These are phyloP conservation scores for Plebejus anna DNA, from an alignment of 2,888 invertebrate species.

Conservation along the genomic window DNA sequence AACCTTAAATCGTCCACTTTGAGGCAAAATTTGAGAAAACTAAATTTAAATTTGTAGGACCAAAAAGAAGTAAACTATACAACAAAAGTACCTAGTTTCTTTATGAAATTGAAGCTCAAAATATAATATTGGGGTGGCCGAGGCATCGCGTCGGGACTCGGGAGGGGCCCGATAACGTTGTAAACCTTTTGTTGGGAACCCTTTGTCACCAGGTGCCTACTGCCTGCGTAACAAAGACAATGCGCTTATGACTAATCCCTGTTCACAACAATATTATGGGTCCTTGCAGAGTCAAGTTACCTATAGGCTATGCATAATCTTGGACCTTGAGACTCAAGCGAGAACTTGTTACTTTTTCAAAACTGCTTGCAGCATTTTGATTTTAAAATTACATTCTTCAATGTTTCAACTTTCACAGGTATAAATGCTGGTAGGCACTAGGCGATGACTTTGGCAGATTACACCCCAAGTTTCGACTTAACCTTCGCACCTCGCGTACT, in stretches of 20 bases:
- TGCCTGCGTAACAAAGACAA: slow-evolving; percentile 3
- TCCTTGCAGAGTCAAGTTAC: background rate
- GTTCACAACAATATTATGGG: background rate
- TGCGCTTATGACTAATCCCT: slow-evolving; percentile 6
- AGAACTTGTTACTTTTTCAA: background rate
- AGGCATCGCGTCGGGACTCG: background rate
- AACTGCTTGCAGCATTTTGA: background rate
- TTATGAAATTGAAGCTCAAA: background rate
- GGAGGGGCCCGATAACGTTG: background rate
- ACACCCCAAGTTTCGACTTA: slow-evolving; percentile 12
- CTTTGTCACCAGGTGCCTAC: background rate
- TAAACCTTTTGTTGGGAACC: background rate
- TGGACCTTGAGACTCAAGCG: background rate
- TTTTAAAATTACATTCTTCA: background rate
- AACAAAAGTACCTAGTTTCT: background rate
- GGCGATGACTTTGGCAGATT: background rate
- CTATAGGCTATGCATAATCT: background rate
- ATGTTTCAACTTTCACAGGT: background rate
- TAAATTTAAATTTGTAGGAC: too few species aligned
- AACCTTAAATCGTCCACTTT: too few species aligned
- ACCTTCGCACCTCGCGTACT: slow-evolving; percentile 14
- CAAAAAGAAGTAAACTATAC: background rate
- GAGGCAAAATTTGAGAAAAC: too few species aligned
- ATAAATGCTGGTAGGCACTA: background rate
- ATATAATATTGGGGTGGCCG: background rate